Base-by-base conservation (phyloP, 2,888 invertebrate species). In the Parasteatoda lunata region DNA sequence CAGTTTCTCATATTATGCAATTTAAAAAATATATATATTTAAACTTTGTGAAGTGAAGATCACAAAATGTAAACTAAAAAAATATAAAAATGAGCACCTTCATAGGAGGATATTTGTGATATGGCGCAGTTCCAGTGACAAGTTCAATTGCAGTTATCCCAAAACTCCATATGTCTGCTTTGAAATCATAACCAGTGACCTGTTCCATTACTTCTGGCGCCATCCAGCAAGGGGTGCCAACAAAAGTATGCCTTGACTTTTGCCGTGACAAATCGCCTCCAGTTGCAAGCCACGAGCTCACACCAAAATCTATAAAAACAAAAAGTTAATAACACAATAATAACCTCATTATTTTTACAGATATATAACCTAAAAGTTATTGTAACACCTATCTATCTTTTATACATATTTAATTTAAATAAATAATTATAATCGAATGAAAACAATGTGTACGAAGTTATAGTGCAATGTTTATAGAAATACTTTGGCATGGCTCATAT, bases 211-310 rank as follows among this genome's bases (percentile, higher is more conserved):
- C 99, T 93, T 99, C 99, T 1, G 99, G 99, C 3, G 99, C 98
- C 98, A 98, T 98, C 98, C 98, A 99, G 91, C 98, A 99, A 0
- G 98, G 98, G 0, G 99, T 99, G 11, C 99, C 99, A 1, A 99
- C 99, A 93, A 99, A 99, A 0, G 98, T 98, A 92, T 99, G 98
- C 66, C 99, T 94, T 47, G 98, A 97, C 93, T 97, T 97, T 92
- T 98, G 98, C 73, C 98, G 94, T 5, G 97, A 97, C 88, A 97
- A 93, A 92, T 98, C 98, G 81, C 97, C 95, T 5, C 97, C 98
- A 0, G 97, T 97, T 7, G 98, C 97, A 90, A 99, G 93, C 98
- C 98, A 98, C 2, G 98, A 98, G 89, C 98, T 97, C 0, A 99
- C 99, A 85, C 99, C 99, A 92, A 99, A 99, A 93, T 99, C 99